These are phyloP conservation scores for Caenorhabditis japonica DNA, from an alignment of 2,888 invertebrate genomes.

Conservation along the genomic window DNA sequence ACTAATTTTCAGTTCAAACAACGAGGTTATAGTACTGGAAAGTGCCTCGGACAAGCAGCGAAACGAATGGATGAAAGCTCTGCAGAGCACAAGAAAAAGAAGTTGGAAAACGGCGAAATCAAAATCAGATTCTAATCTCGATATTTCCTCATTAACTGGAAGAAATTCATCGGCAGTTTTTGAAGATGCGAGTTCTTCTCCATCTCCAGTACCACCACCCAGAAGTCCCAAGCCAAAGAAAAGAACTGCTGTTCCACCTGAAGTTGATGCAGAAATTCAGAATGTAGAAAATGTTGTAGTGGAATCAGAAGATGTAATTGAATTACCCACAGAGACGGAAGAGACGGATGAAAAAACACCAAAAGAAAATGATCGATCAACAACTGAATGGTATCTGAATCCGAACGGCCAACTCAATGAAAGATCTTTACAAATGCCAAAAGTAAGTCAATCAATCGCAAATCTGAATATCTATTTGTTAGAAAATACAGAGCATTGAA, in stretches of 20 bases:
- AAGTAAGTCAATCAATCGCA: conserved; percentile 25
- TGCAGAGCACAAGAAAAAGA: conserved; percentile 64
- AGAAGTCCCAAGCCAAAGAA: conserved; percentile 46
- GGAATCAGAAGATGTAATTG: background rate
- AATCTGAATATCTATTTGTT: background rate
- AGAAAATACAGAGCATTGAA: conserved; percentile 48
- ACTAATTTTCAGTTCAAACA: conserved; percentile 61
- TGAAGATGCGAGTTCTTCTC: conserved; percentile 13
- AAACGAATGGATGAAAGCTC: conserved; percentile 69
- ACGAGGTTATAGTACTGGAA: conserved; percentile 68
- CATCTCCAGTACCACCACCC: conserved; percentile 47
- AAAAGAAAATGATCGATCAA: conserved; percentile 12
- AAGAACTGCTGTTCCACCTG: conserved; percentile 10
- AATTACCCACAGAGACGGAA: too few relatives aligned
- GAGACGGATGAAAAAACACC: conserved; percentile 7
- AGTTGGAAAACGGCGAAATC: conserved; percentile 53
- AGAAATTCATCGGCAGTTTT: conserved; percentile 27
- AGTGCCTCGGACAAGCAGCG: conserved; percentile 63
- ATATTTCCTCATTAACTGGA: conserved; percentile 45
- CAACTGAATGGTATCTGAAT: conserved; percentile 70
- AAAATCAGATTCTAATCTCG: conserved; percentile 37
- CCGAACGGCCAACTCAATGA: conserved; percentile 71
- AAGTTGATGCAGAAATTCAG: conserved; percentile 1
- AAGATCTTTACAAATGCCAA: conserved; percentile 69
- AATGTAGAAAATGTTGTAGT: conserved; percentile 5